phyloP scores from a whole-genome alignment of 1,140 invertebrate species.

The Rhopalosiphum padi region DNA sequence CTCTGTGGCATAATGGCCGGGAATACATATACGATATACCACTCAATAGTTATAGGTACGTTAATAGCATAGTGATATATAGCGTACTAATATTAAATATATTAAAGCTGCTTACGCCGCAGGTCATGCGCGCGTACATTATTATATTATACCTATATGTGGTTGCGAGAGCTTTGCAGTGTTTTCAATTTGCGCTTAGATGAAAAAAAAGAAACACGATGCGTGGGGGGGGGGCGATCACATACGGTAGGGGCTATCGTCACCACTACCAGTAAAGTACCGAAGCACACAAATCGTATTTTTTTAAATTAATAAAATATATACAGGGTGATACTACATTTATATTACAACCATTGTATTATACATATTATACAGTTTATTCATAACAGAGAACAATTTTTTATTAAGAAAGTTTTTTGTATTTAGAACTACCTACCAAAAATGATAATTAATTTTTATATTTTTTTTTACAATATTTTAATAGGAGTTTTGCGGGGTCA shows the following conservation, averaged over 20 bases:
- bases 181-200: not conserved
- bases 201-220: not conserved
- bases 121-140: not conserved
- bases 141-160: not conserved
- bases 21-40: not conserved
- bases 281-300: not conserved
- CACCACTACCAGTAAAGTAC: not conserved
- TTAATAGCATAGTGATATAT: slow-evolving; percentile 13
- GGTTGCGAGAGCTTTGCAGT: not conserved
- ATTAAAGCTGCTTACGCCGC: not conserved
- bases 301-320: not conserved
- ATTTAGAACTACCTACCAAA: too few species aligned
- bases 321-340: not conserved
- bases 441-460: too few species aligned
- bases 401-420: too few species aligned
- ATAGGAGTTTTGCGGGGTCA: too few species aligned
- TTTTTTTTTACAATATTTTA: too few species aligned
- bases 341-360: too few species aligned
- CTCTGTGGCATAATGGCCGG: not conserved
- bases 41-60: not conserved
- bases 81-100: not conserved
- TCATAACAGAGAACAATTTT: too few species aligned
- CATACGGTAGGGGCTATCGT: not conserved
- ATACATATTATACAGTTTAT: too few species aligned
- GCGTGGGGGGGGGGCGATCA: not conserved